Evolutionary conservation across 2,797 vertebrate species (phyloP).

Genomic region (Phaenicophaeus curvirostris): DNA sequence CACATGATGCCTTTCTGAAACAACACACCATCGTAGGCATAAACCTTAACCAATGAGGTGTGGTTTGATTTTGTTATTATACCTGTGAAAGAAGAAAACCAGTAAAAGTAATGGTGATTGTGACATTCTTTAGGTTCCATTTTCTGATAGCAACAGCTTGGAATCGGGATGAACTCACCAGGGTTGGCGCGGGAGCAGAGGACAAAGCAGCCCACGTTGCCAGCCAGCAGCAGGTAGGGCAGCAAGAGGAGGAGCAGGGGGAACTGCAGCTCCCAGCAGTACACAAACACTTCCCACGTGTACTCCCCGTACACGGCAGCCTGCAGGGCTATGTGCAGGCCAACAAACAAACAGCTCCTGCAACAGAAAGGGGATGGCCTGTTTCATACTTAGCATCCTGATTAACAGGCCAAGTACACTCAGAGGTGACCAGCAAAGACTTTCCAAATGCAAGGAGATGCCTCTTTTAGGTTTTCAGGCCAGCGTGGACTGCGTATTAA

Average conservation of each 20-base stretch:
- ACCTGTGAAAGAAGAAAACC: constrained; percentile 70
- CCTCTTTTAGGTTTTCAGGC: constrained; percentile 53
- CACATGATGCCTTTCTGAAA: constrained; percentile 84
- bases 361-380: constrained; percentile 7
- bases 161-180: constrained; percentile 72
- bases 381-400: neutral
- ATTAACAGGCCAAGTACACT: constrained; percentile 23
- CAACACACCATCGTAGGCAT: constrained; percentile 85
- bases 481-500: constrained; percentile 35
- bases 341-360: constrained; percentile 87
- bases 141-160: neutral
- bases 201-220: constrained; percentile 85
- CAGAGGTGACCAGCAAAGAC: constrained; percentile 26
- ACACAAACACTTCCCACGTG: constrained; percentile 88
- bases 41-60: constrained; percentile 75
- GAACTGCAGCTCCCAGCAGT: constrained; percentile 89
- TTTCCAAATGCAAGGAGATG: constrained; percentile 18
- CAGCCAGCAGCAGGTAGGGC: constrained; percentile 86
- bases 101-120: neutral
- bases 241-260: constrained; percentile 78
- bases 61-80: constrained; percentile 85
- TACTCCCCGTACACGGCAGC: constrained; percentile 87
- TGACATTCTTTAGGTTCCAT: neutral
- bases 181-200: constrained; percentile 87
- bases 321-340: constrained; percentile 86